Evolutionary conservation across 2,888 invertebrate species (phyloP).

Genomic region (Saturnia japonica): DNA sequence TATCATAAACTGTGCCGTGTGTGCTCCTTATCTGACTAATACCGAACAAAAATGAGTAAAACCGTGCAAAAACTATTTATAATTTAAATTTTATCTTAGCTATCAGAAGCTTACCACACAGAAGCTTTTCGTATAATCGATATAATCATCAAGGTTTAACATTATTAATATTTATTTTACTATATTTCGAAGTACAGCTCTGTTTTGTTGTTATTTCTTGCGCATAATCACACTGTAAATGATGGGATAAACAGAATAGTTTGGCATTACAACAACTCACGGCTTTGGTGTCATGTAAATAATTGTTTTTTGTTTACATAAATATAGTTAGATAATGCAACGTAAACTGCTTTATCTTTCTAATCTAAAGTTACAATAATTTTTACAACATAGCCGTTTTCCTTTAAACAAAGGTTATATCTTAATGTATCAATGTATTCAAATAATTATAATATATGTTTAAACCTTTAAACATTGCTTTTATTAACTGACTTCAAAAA

Average conservation of each 20-base stretch:
- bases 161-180: neutral
- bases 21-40: too few species aligned
- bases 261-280: constrained; percentile 20
- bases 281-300: neutral
- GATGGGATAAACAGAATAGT: constrained; percentile 23
- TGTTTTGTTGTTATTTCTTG: constrained; percentile 16
- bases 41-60: too few species aligned
- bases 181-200: neutral
- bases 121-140: neutral
- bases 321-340: neutral
- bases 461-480: too few species aligned
- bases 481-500: too few species aligned
- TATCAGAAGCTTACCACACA: too few species aligned
- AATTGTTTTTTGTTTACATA: constrained; percentile 12
- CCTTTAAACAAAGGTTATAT: neutral
- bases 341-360: neutral
- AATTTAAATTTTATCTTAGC: too few species aligned
- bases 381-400: neutral
- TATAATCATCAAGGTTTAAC: neutral
- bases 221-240: constrained; percentile 23
- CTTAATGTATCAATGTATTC: neutral
- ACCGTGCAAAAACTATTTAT: too few species aligned
- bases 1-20: too few species aligned
- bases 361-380: neutral
- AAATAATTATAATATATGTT: too few species aligned